Evolutionary conservation across 2,797 vertebrate genomes (phyloP).

Genomic region (Danio choprae): DNA sequence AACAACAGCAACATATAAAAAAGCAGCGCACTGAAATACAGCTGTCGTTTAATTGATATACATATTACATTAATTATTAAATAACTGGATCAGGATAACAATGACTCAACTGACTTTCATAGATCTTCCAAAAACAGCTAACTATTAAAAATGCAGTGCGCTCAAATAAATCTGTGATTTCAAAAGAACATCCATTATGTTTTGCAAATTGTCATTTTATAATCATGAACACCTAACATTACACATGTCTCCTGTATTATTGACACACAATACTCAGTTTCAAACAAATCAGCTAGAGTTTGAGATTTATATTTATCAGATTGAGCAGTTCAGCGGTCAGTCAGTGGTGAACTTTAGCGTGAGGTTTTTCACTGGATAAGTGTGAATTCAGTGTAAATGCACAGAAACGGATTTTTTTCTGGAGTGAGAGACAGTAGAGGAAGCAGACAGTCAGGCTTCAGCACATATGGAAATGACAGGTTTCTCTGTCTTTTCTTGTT

Average conservation of each 20-base stretch:
- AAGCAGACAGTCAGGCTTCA: slow-evolving; percentile 32
- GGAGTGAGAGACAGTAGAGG: not conserved
- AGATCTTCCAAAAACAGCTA: no score
- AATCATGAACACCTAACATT: not conserved
- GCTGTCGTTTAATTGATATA: no score
- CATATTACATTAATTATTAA: no score
- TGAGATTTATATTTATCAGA: not conserved
- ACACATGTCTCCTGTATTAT: not conserved
- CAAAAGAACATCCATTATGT: not conserved
- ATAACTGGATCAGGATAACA: no score
- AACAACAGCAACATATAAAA: no score
- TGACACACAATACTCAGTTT: not conserved
- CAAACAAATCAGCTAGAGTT: not conserved
- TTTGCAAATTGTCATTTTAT: not conserved
- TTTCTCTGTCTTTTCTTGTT: slow-evolving; percentile 2
- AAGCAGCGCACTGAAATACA: no score
- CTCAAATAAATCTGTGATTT: not conserved
- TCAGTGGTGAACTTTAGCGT: not conserved
- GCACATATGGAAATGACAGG: slow-evolving; percentile 33
- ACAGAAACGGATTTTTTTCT: slow-evolving; percentile 11
- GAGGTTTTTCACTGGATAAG: not conserved
- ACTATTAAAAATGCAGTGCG: no score
- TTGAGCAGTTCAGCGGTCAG: not conserved
- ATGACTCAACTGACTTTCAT: no score
- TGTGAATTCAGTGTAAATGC: slow-evolving; percentile 10